phyloP scores from a whole-genome alignment of 2,888 invertebrate genomes.

The Erebia epiphron region DNA sequence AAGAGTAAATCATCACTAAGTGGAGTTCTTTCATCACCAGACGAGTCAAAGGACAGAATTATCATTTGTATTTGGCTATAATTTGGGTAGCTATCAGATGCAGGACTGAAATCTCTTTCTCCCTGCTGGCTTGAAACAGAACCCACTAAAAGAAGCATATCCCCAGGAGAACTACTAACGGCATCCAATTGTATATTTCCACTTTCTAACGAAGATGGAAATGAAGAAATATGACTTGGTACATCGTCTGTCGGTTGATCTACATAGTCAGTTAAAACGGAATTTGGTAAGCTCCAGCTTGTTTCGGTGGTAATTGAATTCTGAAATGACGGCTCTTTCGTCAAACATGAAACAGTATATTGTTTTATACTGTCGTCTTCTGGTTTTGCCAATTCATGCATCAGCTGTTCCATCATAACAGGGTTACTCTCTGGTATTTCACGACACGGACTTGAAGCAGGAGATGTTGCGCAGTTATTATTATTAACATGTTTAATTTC shows the following conservation, averaged over 20 bases:
- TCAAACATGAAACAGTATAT: not conserved
- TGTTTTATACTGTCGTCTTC: not conserved
- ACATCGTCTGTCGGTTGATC: not conserved
- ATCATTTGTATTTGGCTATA: not conserved
- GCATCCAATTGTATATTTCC: not conserved
- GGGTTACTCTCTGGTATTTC: constrained; percentile 4
- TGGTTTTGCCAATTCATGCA: too few relatives aligned
- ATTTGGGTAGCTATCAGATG: constrained; percentile 4
- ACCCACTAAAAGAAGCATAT: constrained; percentile 2
- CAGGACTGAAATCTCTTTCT: constrained; percentile 4
- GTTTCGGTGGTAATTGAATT: not conserved
- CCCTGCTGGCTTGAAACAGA: constrained; percentile 1
- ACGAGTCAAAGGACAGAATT: constrained; percentile 1
- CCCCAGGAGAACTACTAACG: not conserved
- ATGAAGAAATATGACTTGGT: constrained; percentile 1
- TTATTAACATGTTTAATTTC: not conserved
- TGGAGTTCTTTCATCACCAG: not conserved
- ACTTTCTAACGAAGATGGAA: not conserved
- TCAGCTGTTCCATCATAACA: too few relatives aligned
- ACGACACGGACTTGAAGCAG: constrained; percentile 2
- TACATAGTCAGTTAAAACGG: not conserved
- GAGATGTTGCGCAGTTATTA: constrained; percentile 1
- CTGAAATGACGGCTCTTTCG: constrained; percentile 4
- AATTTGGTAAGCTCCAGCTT: constrained; percentile 4
- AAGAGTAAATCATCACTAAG: not conserved